Percentiles rank a stretch among this genome's conserved stretches.
Evolutionary conservation across 2,113 vertebrate species (phyloP).

Genomic region (Brachyhypopomus occidentalis): DNA sequence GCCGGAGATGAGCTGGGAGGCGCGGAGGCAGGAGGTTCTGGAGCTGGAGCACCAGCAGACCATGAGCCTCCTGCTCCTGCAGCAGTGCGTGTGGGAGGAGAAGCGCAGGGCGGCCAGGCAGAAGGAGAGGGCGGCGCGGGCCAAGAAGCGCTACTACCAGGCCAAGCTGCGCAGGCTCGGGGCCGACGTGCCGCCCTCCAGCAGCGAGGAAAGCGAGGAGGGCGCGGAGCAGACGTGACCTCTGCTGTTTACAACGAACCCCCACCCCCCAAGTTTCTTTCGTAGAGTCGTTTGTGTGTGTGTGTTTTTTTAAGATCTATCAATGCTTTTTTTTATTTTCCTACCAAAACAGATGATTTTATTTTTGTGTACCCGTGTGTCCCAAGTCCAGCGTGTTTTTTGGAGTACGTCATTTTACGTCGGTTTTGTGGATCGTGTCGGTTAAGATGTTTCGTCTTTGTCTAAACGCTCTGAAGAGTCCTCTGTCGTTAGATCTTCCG

Average conservation of each 20-base stretch:
- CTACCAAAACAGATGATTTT: slow-evolving; percentile 31
- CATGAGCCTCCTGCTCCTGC: slow-evolving; percentile 73
- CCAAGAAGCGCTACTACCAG: slow-evolving; percentile 75
- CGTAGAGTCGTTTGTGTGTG: slow-evolving; percentile 35
- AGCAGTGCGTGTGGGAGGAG: slow-evolving; percentile 73
- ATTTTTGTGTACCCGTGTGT: slow-evolving; percentile 34
- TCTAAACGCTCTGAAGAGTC: not conserved
- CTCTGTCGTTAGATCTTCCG: slow-evolving; percentile 32
- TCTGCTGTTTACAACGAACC: slow-evolving; percentile 11
- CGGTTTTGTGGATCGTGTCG: slow-evolving; percentile 29
- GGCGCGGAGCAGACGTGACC: slow-evolving; percentile 28
- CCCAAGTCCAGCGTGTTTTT: not conserved
- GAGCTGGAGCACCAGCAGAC: slow-evolving; percentile 76
- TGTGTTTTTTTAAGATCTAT: slow-evolving; percentile 8
- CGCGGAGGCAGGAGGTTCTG: slow-evolving; percentile 68
- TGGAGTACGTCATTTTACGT: slow-evolving; percentile 1
- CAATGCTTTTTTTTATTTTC: slow-evolving; percentile 18
- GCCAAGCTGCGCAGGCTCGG: slow-evolving; percentile 73
- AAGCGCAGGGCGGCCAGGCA: slow-evolving; percentile 67
- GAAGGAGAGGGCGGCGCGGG: slow-evolving; percentile 72
- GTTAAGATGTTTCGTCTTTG: slow-evolving; percentile 6
- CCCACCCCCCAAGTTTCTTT: slow-evolving; percentile 29
- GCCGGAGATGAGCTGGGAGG: slow-evolving; percentile 43
- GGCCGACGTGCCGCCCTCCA: slow-evolving; percentile 56
- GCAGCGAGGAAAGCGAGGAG: slow-evolving; percentile 61